Conservation (phyloP, 2,113 vertebrate genomes). For the Myxocyprinus asiaticus region DNA sequence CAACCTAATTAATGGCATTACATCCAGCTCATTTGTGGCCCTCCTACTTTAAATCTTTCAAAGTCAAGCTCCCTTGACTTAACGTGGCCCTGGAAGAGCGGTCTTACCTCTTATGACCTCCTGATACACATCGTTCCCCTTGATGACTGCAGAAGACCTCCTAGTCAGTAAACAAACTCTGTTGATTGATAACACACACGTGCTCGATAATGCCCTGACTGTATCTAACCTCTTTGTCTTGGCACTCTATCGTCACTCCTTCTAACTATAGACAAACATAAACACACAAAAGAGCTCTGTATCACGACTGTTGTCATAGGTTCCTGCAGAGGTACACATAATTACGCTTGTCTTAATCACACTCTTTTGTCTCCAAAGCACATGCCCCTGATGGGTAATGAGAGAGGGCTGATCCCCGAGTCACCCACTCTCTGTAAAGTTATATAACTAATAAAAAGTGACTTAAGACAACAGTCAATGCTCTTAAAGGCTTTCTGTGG, state of each 20-base stretch:
- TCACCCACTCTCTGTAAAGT: not conserved
- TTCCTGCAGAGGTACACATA: not conserved
- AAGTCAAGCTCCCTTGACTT: not conserved
- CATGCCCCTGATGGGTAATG: not conserved
- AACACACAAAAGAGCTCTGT: slow-evolving; percentile 30
- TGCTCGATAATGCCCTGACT: slow-evolving; percentile 36
- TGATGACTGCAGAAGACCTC: not conserved
- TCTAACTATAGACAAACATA: slow-evolving; percentile 52
- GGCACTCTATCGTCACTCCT: slow-evolving; percentile 31
- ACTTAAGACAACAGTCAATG: not conserved
- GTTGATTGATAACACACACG: slow-evolving; percentile 50
- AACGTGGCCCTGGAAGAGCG: not conserved
- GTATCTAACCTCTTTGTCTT: not conserved
- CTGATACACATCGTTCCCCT: not conserved
- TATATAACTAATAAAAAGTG: slow-evolving; percentile 1
- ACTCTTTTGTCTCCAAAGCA: not conserved
- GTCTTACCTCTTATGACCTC: slow-evolving; percentile 50
- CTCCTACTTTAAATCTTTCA: not conserved
- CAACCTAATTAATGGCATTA: too few relatives aligned
- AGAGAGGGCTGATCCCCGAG: slow-evolving; percentile 4
- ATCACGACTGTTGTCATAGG: not conserved
- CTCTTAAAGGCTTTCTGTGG: not conserved
- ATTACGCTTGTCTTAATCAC: not conserved
- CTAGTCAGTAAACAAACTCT: not conserved
- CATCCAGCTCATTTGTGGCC: too few relatives aligned